Percentiles rank a stretch among this genome's conserved stretches.
Evolutionary conservation across 92 coral and sea anemone genomes (phyloP).

Genomic region (Porites evermanni): DNA sequence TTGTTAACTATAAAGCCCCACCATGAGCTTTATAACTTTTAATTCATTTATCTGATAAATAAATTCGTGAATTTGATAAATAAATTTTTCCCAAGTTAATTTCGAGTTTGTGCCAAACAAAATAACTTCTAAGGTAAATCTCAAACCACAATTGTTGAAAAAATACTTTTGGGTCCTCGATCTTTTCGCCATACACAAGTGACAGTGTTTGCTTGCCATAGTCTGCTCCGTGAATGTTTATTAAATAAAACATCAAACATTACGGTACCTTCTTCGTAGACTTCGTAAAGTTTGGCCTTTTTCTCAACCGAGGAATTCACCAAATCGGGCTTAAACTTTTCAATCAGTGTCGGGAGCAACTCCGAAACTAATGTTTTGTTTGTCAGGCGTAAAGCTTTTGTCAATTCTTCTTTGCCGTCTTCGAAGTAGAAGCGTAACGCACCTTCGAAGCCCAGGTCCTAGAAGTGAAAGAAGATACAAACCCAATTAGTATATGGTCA

Average conservation of each 20-base stretch:
- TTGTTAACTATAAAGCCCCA: neutral
- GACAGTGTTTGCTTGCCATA: conserved; percentile 10
- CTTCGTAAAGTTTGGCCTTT: conserved; percentile 92
- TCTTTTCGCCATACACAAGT: neutral
- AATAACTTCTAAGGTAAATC: conserved; percentile 1
- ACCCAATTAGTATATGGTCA: neutral
- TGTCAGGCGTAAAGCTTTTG: conserved; percentile 93
- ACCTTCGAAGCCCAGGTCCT: conserved; percentile 95
- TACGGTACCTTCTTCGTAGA: conserved; percentile 80
- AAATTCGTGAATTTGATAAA: too few relatives aligned
- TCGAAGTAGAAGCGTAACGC: conserved; percentile 94
- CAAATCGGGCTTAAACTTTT: conserved; percentile 95
- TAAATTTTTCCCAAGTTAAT: neutral
- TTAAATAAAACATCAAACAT: too few relatives aligned
- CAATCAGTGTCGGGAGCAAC: conserved; percentile 91
- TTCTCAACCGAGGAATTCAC: conserved; percentile 74
- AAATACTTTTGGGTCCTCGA: conserved; percentile 26
- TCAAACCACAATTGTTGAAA: conserved; percentile 8
- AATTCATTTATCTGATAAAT: neutral
- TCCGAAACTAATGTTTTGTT: conserved; percentile 86
- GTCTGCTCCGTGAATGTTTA: neutral
- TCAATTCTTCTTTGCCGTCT: conserved; percentile 92
- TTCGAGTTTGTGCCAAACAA: neutral
- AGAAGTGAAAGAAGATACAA: conserved; percentile 34
- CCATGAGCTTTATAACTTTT: too few relatives aligned